Evolutionary conservation across 1,140 invertebrate genomes (phyloP).

Genomic region (Danaus melanippus): DNA sequence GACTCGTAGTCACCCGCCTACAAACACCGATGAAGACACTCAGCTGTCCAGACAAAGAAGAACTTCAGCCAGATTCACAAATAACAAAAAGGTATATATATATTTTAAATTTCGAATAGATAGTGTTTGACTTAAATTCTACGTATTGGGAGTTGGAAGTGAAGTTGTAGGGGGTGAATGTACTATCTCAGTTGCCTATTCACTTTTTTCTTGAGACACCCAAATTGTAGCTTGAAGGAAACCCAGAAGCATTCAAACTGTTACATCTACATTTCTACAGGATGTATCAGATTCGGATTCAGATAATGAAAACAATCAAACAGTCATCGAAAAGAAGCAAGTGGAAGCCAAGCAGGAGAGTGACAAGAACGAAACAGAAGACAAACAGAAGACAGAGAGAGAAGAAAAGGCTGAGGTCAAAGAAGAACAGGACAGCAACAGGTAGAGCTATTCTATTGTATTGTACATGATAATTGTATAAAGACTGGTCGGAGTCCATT

Average conservation of each 20-base stretch:
- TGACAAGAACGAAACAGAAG: slow-evolving; percentile 32
- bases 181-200: too few species aligned
- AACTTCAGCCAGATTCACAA: slow-evolving; percentile 56
- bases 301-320: slow-evolving; percentile 57
- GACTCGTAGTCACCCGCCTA: slow-evolving; percentile 36
- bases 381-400: slow-evolving; percentile 18
- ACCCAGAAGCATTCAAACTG: too few species aligned
- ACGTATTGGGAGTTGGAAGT: too few species aligned
- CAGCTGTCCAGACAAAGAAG: slow-evolving; percentile 51
- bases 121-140: too few species aligned
- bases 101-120: too few species aligned
- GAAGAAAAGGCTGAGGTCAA: slow-evolving; percentile 28
- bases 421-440: slow-evolving; percentile 45
- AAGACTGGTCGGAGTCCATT: too few species aligned
- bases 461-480: too few species aligned
- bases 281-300: slow-evolving; percentile 55
- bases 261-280: slow-evolving; percentile 31
- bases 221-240: too few species aligned
- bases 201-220: too few species aligned
- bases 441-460: slow-evolving; percentile 34
- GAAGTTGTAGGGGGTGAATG: too few species aligned
- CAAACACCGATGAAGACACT: slow-evolving; percentile 60
- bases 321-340: slow-evolving; percentile 59
- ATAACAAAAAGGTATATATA: slow-evolving; percentile 35
- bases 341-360: slow-evolving; percentile 32